A percentile compares a stretch with the other conserved stretches of the same genome.
Conservation (phyloP, 2,797 vertebrate genomes). For the Channa striata region DNA sequence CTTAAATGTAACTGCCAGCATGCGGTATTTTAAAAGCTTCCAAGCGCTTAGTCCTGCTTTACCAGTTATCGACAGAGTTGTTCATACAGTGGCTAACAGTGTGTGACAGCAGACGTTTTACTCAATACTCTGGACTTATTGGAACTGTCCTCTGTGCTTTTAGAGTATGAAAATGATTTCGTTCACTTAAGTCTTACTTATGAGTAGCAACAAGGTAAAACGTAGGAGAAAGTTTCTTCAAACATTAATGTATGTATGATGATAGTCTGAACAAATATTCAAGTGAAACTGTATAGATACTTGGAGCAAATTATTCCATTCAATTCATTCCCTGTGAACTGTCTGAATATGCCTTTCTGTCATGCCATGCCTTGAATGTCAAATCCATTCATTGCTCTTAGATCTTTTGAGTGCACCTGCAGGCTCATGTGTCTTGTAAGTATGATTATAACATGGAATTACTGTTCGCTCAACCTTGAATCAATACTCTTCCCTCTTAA, state of each 20-base stretch:
- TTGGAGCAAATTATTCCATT: conserved; percentile 4
- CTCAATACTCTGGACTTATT: conserved; percentile 40
- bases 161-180: conserved; percentile 1
- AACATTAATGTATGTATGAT: neutral
- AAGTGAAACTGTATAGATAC: conserved; percentile 3
- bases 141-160: conserved; percentile 21
- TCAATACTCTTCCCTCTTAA: conserved; percentile 56
- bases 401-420: conserved; percentile 51
- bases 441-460: conserved; percentile 61
- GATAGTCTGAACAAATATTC: conserved; percentile 16
- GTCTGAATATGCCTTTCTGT: neutral
- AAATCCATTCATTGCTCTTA: conserved; percentile 32
- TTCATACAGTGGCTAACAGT: conserved; percentile 24
- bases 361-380: conserved; percentile 21
- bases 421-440: conserved; percentile 47
- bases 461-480: conserved; percentile 59
- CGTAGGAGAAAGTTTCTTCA: neutral
- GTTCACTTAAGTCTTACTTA: neutral
- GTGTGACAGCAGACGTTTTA: conserved; percentile 34
- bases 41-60: conserved; percentile 14
- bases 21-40: conserved; percentile 51
- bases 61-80: conserved; percentile 33
- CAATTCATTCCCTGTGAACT: neutral
- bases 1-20: conserved; percentile 52
- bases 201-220: conserved; percentile 1